Evolutionary conservation across 2,113 vertebrate genomes (phyloP).

Genomic region (Bubo blakistoni): DNA sequence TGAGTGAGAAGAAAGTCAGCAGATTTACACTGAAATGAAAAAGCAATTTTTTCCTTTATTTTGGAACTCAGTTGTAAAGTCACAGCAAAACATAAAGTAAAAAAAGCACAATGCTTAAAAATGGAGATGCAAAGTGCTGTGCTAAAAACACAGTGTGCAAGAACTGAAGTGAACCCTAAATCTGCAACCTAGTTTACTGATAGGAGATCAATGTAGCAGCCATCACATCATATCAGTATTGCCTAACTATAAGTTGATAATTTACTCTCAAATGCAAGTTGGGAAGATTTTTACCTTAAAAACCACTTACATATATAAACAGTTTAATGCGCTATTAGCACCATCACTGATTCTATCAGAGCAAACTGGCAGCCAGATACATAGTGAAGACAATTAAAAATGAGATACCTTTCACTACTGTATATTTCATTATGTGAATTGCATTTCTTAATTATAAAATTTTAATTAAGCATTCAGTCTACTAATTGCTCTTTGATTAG

Average conservation of each 20-base stretch:
- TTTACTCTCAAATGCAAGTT: not conserved
- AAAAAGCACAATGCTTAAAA: not conserved
- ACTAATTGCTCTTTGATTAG: conserved; percentile 35
- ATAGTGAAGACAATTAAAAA: not conserved
- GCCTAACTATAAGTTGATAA: not conserved
- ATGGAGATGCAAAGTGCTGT: not conserved
- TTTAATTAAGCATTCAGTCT: conserved; percentile 27
- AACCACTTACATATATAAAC: not conserved
- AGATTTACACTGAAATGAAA: not conserved
- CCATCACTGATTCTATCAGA: not conserved
- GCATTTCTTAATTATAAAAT: conserved; percentile 32
- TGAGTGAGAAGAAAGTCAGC: not conserved
- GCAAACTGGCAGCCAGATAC: not conserved
- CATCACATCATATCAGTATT: not conserved
- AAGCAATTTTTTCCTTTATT: not conserved
- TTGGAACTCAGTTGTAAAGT: not conserved
- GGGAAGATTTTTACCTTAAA: not conserved
- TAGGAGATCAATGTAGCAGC: not conserved
- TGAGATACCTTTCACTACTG: not conserved
- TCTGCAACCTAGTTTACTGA: not conserved
- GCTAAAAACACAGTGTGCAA: not conserved
- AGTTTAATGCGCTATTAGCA: not conserved
- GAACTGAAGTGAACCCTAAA: not conserved
- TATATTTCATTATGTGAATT: not conserved
- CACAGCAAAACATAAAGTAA: not conserved